A percentile compares a stretch with the other conserved stretches of the same genome.
phyloP scores from a whole-genome alignment of 2,888 invertebrate species.

The Tipula unca region DNA sequence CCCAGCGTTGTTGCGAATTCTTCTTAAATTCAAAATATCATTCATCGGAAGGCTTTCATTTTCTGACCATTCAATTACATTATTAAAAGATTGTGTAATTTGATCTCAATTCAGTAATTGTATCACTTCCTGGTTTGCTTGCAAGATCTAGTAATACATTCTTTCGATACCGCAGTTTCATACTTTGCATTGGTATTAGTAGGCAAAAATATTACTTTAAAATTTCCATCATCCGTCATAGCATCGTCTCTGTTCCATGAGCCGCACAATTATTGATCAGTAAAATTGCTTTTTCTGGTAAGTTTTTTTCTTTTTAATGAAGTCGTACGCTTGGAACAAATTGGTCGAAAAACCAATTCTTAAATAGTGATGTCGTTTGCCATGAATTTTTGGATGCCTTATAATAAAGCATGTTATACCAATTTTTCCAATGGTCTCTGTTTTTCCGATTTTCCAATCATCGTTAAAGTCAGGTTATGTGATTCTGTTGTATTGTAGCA shows the following conservation, averaged over 20 bases:
- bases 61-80: too few species aligned
- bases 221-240: background rate
- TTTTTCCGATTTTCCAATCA: background rate
- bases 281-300: constrained; percentile 19
- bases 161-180: constrained; percentile 10
- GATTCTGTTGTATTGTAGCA: background rate
- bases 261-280: background rate
- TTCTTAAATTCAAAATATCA: too few species aligned
- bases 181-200: background rate
- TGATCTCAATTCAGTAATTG: too few species aligned
- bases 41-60: too few species aligned
- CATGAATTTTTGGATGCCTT: constrained; percentile 8
- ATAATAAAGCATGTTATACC: background rate
- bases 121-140: too few species aligned
- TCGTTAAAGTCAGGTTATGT: background rate
- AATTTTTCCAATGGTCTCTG: background rate
- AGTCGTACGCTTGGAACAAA: background rate
- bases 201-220: background rate
- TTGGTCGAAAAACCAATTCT: constrained; percentile 16
- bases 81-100: too few species aligned
- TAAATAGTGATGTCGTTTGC: constrained; percentile 14
- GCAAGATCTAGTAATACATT: too few species aligned
- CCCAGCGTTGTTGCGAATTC: too few species aligned
- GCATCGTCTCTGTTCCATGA: background rate
- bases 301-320: background rate